These are phyloP conservation scores for Hyles euphorbiae DNA, from an alignment of 1,140 invertebrate genomes.

Conservation along the genomic window DNA sequence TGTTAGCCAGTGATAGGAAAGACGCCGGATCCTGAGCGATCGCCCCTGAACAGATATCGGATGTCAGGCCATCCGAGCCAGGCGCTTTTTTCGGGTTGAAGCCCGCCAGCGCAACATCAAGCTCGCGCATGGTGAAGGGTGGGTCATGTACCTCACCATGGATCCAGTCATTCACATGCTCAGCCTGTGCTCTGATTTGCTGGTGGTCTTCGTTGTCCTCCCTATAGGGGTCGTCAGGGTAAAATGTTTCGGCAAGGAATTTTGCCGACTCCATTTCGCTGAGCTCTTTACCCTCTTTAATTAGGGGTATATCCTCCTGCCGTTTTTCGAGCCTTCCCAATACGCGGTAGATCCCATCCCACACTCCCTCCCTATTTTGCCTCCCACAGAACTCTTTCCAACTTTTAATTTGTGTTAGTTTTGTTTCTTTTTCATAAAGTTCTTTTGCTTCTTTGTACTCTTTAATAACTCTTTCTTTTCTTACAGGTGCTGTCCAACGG, in stretches of 20 bases:
- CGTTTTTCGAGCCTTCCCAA: not conserved
- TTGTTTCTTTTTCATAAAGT: not conserved
- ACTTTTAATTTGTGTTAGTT: not conserved
- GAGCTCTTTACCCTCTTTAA: not conserved
- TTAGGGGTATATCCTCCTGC: not conserved
- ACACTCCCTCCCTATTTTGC: not conserved
- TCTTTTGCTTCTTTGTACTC: not conserved
- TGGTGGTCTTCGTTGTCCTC: conserved; percentile 7
- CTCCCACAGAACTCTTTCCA: conserved; percentile 5
- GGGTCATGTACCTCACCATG: conserved; percentile 12
- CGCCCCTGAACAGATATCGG: conserved; percentile 6
- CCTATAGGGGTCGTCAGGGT: not conserved
- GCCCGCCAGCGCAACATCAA: not conserved
- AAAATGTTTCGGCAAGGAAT: conserved; percentile 11
- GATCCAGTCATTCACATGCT: not conserved
- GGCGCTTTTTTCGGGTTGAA: conserved; percentile 26
- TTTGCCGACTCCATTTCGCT: not conserved
- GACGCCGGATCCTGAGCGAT: not conserved
- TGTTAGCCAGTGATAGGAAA: conserved; percentile 6
- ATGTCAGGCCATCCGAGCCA: conserved; percentile 11
- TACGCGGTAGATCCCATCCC: conserved; percentile 3
- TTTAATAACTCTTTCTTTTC: not conserved
- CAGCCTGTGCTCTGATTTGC: conserved; percentile 4
- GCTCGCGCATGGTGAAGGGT: conserved; percentile 13
- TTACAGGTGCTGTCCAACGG: not conserved